Conservation (phyloP, 2,888 invertebrate genomes). For the Cynaeus angustus region DNA sequence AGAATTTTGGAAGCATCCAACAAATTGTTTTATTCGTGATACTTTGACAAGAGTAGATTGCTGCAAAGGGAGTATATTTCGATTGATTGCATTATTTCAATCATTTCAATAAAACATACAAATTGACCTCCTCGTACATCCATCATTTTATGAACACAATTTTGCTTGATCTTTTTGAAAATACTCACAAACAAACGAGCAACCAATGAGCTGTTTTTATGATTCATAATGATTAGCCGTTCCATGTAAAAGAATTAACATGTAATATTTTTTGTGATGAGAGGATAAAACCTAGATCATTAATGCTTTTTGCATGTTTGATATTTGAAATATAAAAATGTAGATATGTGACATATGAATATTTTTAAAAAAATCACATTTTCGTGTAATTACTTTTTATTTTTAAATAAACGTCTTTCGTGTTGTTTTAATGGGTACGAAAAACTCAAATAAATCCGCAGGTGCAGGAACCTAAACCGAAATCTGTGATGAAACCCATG, state of each 20-base stretch:
- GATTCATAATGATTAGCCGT: too few relatives aligned
- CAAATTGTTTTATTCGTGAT: slow-evolving; percentile 17
- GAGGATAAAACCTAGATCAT: too few relatives aligned
- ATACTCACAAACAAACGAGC: neutral
- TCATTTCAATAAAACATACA: slow-evolving; percentile 13
- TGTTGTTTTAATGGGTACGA: too few relatives aligned
- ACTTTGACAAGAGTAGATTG: neutral
- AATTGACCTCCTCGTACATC: neutral
- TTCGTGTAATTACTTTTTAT: too few relatives aligned
- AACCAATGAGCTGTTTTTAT: neutral
- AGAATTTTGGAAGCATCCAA: slow-evolving; percentile 8
- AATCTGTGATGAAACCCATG: neutral
- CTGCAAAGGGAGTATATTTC: slow-evolving; percentile 15
- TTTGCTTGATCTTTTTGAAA: neutral
- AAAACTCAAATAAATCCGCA: neutral
- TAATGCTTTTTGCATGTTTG: too few relatives aligned
- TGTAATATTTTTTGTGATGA: too few relatives aligned
- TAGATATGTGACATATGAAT: too few relatives aligned
- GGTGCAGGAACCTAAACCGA: neutral
- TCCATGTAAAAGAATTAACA: too few relatives aligned
- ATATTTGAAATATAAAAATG: too few relatives aligned
- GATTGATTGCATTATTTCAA: slow-evolving; percentile 13
- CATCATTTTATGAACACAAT: neutral
- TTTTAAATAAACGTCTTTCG: too few relatives aligned
- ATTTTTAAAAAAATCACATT: too few relatives aligned